Evolutionary conservation across 2,113 vertebrate genomes (phyloP).

Genomic region (Myrmecobius fasciatus): DNA sequence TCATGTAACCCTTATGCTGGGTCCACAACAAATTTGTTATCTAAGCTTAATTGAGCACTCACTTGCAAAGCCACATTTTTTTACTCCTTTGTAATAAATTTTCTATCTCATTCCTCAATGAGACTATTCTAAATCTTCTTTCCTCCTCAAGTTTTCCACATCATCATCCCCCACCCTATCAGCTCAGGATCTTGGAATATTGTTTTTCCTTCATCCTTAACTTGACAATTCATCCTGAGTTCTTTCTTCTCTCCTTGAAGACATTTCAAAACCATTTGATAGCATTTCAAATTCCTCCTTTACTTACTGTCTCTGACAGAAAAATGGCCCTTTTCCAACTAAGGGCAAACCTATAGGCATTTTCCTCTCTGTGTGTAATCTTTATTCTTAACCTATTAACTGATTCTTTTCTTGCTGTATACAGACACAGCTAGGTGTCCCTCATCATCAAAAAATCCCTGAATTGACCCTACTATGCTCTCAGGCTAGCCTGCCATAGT

Average conservation of each 20-base stretch:
- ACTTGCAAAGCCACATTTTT: background rate
- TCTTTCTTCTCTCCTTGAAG: background rate
- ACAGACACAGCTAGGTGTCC: background rate
- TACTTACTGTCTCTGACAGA: background rate
- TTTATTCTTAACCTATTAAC: background rate
- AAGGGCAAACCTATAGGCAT: background rate
- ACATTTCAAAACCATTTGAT: background rate
- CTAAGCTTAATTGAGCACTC: background rate
- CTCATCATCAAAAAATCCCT: constrained; percentile 15
- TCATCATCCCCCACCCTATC: background rate
- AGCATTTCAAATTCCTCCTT: background rate
- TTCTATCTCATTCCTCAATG: background rate
- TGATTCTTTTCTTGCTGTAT: background rate
- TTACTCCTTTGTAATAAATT: background rate
- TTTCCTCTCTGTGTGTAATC: background rate
- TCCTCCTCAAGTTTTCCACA: background rate
- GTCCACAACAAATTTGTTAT: background rate
- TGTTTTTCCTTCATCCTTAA: background rate
- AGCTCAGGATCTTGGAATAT: background rate
- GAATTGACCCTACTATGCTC: background rate
- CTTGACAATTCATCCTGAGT: background rate
- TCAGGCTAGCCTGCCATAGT: background rate
- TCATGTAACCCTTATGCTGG: background rate
- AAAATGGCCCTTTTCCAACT: background rate
- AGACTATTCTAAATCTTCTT: background rate